Conservation (phyloP, 2,888 invertebrate genomes). For the Tetranychus piercei region DNA sequence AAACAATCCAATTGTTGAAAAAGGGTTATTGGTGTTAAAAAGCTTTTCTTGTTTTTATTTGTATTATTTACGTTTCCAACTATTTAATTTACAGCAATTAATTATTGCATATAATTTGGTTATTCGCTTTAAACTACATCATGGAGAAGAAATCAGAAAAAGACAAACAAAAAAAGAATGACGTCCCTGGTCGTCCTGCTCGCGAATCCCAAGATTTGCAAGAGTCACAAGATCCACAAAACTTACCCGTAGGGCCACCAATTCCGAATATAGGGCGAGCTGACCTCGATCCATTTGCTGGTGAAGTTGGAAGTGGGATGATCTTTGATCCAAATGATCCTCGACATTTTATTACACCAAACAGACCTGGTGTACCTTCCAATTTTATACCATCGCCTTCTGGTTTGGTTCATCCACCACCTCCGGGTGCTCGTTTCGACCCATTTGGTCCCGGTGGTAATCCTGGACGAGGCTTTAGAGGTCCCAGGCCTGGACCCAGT, state of each 20-base stretch:
- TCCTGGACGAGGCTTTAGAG: constrained; percentile 24
- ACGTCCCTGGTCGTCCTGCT: not conserved
- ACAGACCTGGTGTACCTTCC: too few species aligned
- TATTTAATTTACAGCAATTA: too few species aligned
- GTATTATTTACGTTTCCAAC: too few species aligned
- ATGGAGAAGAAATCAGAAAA: not conserved
- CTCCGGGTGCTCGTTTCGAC: constrained; percentile 66
- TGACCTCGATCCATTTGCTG: constrained; percentile 56
- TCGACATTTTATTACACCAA: not conserved
- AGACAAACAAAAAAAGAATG: not conserved
- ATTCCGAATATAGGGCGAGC: constrained; percentile 44
- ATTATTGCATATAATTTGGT: too few species aligned
- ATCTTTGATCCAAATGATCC: constrained; percentile 45
- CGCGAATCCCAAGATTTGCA: not conserved
- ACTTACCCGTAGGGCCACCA: constrained; percentile 27
- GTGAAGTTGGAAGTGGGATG: constrained; percentile 48
- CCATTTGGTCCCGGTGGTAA: constrained; percentile 53
- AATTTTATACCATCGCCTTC: constrained; percentile 2
- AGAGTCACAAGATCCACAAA: not conserved
- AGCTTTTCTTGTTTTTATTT: too few species aligned
- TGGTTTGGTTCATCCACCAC: constrained; percentile 36
- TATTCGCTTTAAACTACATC: not conserved
- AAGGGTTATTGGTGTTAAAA: too few species aligned
- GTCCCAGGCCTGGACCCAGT: not conserved
- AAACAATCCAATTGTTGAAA: too few species aligned